phyloP scores from a whole-genome alignment of 2,113 vertebrate genomes.

The Macquaria australasica region DNA sequence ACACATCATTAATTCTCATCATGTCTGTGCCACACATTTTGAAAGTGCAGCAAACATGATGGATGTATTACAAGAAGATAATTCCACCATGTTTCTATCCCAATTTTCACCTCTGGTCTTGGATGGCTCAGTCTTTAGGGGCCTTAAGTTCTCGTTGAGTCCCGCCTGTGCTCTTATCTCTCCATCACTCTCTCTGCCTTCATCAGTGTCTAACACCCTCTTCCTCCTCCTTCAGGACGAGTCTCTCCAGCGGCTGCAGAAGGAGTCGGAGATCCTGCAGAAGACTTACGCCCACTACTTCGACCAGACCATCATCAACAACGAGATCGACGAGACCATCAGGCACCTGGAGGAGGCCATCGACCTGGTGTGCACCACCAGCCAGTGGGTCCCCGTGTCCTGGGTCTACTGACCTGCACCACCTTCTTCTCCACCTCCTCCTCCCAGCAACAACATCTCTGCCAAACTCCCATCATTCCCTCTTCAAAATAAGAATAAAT shows the following conservation, averaged over 20 bases:
- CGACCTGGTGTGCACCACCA: slow-evolving; percentile 94
- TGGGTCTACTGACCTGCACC: slow-evolving; percentile 94
- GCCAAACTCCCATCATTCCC: slow-evolving; percentile 57
- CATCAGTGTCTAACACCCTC: background rate
- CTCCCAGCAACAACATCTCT: slow-evolving; percentile 25
- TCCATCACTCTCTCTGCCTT: background rate
- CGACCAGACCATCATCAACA: slow-evolving; percentile 99
- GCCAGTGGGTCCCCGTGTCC: slow-evolving; percentile 98
- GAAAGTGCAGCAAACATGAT: too few species aligned
- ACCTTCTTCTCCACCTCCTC: slow-evolving; percentile 2
- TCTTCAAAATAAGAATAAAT: slow-evolving; percentile 45
- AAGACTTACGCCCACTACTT: slow-evolving; percentile 99
- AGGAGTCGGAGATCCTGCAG: slow-evolving; percentile 98
- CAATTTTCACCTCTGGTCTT: background rate
- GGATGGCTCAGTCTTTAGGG: background rate
- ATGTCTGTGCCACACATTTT: too few species aligned
- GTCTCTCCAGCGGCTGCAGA: slow-evolving; percentile 98
- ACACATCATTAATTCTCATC: too few species aligned
- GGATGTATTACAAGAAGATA: too few species aligned
- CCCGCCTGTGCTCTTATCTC: too few species aligned
- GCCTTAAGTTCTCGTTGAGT: too few species aligned
- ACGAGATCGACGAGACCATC: slow-evolving; percentile 99
- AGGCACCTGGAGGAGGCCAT: slow-evolving; percentile 97
- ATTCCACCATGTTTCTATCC: background rate
- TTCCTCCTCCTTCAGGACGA: slow-evolving; percentile 87